Conservation (phyloP, 2,797 vertebrate species). For the Meda fulgida region DNA sequence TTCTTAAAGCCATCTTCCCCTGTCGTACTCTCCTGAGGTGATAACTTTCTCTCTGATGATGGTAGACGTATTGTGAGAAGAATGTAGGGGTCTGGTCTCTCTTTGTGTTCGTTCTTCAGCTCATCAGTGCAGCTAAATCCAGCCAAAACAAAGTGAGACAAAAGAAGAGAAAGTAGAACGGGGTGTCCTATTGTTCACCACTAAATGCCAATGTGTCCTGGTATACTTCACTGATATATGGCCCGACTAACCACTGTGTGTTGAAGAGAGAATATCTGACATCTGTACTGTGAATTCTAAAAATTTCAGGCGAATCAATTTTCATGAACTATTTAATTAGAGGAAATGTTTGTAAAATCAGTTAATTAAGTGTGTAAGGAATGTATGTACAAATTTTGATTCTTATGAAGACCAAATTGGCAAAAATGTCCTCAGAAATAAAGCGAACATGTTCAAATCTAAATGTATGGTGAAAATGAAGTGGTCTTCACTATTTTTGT, state of each 20-base stretch:
- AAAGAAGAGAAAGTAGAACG: slow-evolving; percentile 48
- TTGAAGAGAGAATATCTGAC: not conserved
- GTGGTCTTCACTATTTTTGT: not conserved
- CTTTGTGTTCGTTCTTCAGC: slow-evolving; percentile 77
- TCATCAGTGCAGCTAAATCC: slow-evolving; percentile 74
- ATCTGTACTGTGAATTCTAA: slow-evolving; percentile 15
- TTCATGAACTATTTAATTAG: not conserved
- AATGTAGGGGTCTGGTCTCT: slow-evolving; percentile 72
- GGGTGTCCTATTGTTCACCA: slow-evolving; percentile 50
- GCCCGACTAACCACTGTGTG: slow-evolving; percentile 1
- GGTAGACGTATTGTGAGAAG: slow-evolving; percentile 51
- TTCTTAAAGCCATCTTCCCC: slow-evolving; percentile 36
- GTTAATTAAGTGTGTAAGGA: not conserved
- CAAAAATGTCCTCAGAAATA: not conserved
- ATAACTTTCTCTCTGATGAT: slow-evolving; percentile 67
- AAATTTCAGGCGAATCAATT: not conserved
- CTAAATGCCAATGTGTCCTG: slow-evolving; percentile 44
- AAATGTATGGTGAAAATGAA: not conserved
- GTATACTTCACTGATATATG: slow-evolving; percentile 45
- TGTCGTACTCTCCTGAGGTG: slow-evolving; percentile 48
- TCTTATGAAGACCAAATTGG: not conserved
- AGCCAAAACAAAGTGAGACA: slow-evolving; percentile 55
- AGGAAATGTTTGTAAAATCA: not conserved
- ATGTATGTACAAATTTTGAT: not conserved
- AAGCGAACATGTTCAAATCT: not conserved